phyloP scores from a whole-genome alignment of 2,888 invertebrate genomes.

The Spialia ferax region DNA sequence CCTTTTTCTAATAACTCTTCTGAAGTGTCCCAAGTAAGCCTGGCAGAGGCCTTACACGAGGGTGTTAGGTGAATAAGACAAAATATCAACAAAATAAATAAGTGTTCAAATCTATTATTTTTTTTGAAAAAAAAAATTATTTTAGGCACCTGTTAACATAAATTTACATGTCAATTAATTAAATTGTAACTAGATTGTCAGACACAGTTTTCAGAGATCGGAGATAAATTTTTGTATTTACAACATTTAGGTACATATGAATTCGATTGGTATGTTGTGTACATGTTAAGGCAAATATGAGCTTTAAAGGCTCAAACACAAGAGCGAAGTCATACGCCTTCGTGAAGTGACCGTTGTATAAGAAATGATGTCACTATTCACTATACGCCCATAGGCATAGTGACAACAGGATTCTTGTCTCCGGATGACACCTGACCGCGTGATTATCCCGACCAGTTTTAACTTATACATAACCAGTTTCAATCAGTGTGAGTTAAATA shows the following conservation, averaged over 20 bases:
- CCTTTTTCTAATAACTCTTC: too few relatives aligned
- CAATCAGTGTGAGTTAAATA: background rate
- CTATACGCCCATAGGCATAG: background rate
- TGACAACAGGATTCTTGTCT: slow-evolving; percentile 3
- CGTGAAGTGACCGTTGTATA: background rate
- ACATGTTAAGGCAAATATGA: background rate
- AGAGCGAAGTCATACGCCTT: background rate
- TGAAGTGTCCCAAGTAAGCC: too few relatives aligned
- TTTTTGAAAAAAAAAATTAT: too few relatives aligned
- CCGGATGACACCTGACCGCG: background rate
- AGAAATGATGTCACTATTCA: slow-evolving; percentile 8
- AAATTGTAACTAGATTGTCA: background rate
- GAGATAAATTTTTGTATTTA: too few relatives aligned
- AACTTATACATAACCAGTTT: background rate
- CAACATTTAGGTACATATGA: too few relatives aligned
- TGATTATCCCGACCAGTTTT: slow-evolving; percentile 9
- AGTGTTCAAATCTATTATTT: too few relatives aligned
- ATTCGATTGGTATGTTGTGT: background rate
- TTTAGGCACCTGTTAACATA: too few relatives aligned
- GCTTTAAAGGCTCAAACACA: background rate
- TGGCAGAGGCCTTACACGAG: too few relatives aligned
- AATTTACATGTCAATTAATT: background rate
- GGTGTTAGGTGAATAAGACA: too few relatives aligned
- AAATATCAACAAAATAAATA: too few relatives aligned
- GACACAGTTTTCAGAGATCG: too few relatives aligned